phyloP scores from a whole-genome alignment of 2,888 invertebrate genomes.

The Caradrina clavipalpis region DNA sequence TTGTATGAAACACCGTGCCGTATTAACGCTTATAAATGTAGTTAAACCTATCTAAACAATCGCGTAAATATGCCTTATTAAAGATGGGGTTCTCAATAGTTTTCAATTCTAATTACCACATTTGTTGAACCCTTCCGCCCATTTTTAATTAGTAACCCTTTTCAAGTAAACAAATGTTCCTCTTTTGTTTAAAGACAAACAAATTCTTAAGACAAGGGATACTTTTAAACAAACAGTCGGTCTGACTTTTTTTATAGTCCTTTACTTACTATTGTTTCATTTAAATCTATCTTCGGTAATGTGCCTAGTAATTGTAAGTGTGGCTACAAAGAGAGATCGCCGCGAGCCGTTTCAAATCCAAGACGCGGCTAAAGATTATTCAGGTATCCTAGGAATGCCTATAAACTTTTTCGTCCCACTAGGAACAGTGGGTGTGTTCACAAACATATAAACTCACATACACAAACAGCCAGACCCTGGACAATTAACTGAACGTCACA shows the following conservation, averaged over 20 bases:
- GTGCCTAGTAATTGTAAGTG: no score
- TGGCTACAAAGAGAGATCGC: no score
- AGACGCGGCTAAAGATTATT: not conserved
- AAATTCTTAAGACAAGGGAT: conserved; percentile 59
- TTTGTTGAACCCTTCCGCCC: conserved; percentile 66
- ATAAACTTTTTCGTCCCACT: no score
- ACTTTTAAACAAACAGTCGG: conserved; percentile 36
- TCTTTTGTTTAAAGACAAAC: conserved; percentile 42
- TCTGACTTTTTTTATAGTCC: not conserved
- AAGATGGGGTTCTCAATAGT: not conserved
- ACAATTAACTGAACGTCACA: no score
- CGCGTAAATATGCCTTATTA: not conserved
- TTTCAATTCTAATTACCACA: conserved; percentile 55
- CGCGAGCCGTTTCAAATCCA: not conserved
- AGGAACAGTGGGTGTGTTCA: no score
- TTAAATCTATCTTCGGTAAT: no score
- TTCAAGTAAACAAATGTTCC: conserved; percentile 36
- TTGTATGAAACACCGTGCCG: no score
- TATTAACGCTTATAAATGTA: not conserved
- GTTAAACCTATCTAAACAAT: no score
- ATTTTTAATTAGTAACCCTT: conserved; percentile 65
- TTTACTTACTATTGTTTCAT: no score
- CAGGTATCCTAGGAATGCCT: no score
- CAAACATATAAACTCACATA: no score
- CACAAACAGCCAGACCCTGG: no score